phyloP scores from a whole-genome alignment of 1,140 invertebrate genomes.

The Lucilia cuprina region DNA sequence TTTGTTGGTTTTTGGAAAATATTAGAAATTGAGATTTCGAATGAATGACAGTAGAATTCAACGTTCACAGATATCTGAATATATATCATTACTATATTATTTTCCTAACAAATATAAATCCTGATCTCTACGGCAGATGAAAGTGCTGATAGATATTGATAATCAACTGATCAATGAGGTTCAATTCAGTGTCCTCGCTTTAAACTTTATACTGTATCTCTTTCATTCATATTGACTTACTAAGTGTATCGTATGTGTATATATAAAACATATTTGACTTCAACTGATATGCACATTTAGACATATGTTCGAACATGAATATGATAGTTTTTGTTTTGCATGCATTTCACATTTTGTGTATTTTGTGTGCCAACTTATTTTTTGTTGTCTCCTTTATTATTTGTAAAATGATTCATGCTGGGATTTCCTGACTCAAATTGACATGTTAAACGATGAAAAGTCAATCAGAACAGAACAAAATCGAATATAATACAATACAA shows the following conservation, averaged over 20 bases:
- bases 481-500: neutral
- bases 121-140: too few species aligned
- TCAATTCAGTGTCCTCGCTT: too few species aligned
- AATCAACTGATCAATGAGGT: too few species aligned
- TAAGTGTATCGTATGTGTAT: neutral
- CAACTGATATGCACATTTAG: neutral
- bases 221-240: too few species aligned
- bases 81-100: too few species aligned
- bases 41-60: too few species aligned
- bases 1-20: too few species aligned
- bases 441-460: constrained; percentile 54
- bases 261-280: neutral
- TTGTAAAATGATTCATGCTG: constrained; percentile 55
- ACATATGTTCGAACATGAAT: neutral
- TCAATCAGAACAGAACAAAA: constrained; percentile 6
- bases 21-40: too few species aligned
- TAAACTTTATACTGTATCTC: too few species aligned
- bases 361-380: neutral
- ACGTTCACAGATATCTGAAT: too few species aligned
- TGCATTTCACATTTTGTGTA: neutral
- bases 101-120: too few species aligned
- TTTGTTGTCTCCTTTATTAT: neutral
- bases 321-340: neutral
- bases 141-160: too few species aligned
- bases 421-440: constrained; percentile 56